These are phyloP conservation scores for Parnassius smintheus DNA, from an alignment of 2,888 invertebrate species.

Conservation along the genomic window DNA sequence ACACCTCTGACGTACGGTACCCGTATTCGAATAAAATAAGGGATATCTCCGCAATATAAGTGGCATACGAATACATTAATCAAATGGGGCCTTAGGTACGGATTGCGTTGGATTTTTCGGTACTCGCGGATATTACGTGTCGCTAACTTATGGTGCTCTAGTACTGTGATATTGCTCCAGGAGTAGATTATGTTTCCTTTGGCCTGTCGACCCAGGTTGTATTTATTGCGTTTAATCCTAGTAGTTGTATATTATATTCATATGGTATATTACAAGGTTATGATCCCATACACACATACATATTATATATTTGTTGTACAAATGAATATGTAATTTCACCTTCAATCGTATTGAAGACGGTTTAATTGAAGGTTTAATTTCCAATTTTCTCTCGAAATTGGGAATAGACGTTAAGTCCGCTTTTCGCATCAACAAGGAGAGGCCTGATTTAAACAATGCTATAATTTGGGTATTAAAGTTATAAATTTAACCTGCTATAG, in stretches of 20 bases:
- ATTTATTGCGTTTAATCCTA: slow-evolving; percentile 35
- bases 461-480: no score
- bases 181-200: slow-evolving; percentile 41
- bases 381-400: no score
- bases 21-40: slow-evolving; percentile 53
- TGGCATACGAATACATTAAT: slow-evolving; percentile 76
- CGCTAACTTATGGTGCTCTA: slow-evolving; percentile 64
- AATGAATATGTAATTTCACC: no score
- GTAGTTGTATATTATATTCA: not conserved
- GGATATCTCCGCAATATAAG: slow-evolving; percentile 67
- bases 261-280: not conserved
- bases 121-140: slow-evolving; percentile 65
- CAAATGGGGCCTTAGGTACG: slow-evolving; percentile 51
- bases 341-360: no score
- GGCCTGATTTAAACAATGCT: no score
- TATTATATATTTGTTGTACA: no score
- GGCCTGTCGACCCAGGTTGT: slow-evolving; percentile 36
- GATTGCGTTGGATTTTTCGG: slow-evolving; percentile 51
- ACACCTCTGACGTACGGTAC: slow-evolving; percentile 65
- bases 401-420: no score
- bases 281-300: no score
- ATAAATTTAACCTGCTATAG: no score
- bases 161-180: slow-evolving; percentile 51
- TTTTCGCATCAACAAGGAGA: no score
- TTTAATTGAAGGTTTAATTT: no score